A percentile compares a stretch with the other conserved stretches of the same genome.
Evolutionary conservation across 2,888 invertebrate species (phyloP).

Genomic region (Hermaeophaga mercurialis): DNA sequence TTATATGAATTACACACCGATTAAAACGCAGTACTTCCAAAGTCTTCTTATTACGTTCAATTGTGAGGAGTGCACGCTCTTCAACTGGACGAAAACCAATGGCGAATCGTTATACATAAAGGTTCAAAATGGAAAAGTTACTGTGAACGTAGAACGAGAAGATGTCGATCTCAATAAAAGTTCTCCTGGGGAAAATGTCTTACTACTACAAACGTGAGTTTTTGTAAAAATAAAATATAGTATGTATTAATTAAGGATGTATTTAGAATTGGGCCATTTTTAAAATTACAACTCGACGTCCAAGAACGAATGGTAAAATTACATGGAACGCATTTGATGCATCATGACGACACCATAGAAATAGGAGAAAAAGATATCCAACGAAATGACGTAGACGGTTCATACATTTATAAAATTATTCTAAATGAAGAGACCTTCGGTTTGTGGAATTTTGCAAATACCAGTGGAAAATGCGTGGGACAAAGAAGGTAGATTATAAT

Average conservation of each 20-base stretch:
- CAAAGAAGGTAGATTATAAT: conserved; percentile 45
- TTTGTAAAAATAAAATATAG: not conserved
- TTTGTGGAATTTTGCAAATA: conserved; percentile 83
- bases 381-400: conserved; percentile 63
- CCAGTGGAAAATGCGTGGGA: conserved; percentile 60
- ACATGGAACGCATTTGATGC: conserved; percentile 31
- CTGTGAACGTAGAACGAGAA: conserved; percentile 39
- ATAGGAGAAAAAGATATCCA: conserved; percentile 46
- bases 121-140: conserved; percentile 39
- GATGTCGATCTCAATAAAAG: conserved; percentile 22
- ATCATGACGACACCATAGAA: conserved; percentile 38
- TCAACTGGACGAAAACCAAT: conserved; percentile 37
- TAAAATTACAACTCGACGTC: conserved; percentile 37
- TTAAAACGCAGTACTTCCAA: conserved; percentile 41
- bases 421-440: conserved; percentile 81
- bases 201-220: conserved; percentile 45
- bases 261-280: conserved; percentile 38
- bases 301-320: conserved; percentile 30
- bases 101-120: conserved; percentile 41
- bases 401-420: conserved; percentile 80
- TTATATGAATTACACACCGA: conserved; percentile 40
- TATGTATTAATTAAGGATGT: not conserved
- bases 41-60: conserved; percentile 44
- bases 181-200: conserved; percentile 28
- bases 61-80: conserved; percentile 44